Evolutionary conservation across 2,797 vertebrate genomes (phyloP).

Genomic region (Rhyacichthys aspro): DNA sequence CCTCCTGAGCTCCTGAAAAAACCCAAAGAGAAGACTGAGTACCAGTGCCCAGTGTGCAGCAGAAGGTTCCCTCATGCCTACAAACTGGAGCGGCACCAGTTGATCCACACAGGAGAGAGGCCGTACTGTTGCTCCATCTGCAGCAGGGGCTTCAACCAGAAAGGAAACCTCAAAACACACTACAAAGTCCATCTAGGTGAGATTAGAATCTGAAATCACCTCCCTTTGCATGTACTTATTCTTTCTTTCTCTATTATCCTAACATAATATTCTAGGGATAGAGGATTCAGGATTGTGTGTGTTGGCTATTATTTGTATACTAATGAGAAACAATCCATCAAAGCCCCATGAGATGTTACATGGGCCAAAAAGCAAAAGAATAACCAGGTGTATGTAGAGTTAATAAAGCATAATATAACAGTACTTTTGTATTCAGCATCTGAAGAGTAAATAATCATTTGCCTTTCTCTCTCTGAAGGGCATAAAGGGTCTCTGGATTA

Average conservation of each 20-base stretch:
- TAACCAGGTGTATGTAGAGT: no score
- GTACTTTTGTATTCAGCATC: not conserved
- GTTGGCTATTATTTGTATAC: no score
- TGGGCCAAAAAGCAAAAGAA: no score
- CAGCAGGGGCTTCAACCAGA: slow-evolving; percentile 73
- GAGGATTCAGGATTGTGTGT: no score
- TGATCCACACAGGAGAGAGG: slow-evolving; percentile 74
- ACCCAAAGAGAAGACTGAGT: slow-evolving; percentile 70
- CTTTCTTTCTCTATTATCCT: no score
- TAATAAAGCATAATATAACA: no score
- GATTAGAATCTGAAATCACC: not conserved
- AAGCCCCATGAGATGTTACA: no score
- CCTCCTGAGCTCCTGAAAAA: slow-evolving; percentile 69
- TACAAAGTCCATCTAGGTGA: slow-evolving; percentile 74
- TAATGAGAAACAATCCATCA: no score
- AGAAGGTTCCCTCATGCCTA: slow-evolving; percentile 73
- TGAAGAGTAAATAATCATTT: slow-evolving; percentile 7
- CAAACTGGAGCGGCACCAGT: slow-evolving; percentile 69
- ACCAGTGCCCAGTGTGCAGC: slow-evolving; percentile 68
- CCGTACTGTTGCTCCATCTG: slow-evolving; percentile 73
- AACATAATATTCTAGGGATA: no score
- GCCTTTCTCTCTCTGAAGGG: slow-evolving; percentile 39
- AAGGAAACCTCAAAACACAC: slow-evolving; percentile 76
- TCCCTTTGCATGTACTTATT: not conserved
- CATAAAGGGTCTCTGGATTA: slow-evolving; percentile 55